Evolutionary conservation across 2,113 vertebrate genomes (phyloP), one percentile per base, ranked within the genome.

Genomic region (Albula goreensis): DNA sequence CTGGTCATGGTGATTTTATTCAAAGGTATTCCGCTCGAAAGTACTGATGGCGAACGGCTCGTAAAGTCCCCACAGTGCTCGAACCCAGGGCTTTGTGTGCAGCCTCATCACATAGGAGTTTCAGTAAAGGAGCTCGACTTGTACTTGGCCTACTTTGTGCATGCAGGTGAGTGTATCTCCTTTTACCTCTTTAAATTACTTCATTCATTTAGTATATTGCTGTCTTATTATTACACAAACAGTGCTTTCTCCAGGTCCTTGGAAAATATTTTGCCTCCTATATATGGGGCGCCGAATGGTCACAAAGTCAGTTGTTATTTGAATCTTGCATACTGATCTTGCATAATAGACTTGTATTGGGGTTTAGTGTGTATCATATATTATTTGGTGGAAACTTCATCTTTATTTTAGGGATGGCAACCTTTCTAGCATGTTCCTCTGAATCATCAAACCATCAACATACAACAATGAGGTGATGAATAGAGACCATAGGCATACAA

Each of bases 1-100:
- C 97, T 99, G 93, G 98, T 99, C 92, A 99, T 99, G 98, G 98
- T 99, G 96, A 99, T 99, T 96, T 96, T 99, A 96, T 99, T 99
- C 96, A 99, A 99, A 96, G 98, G 98, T 95, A 98, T 99, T 96
- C 98, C 98, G 87, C 97, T 99, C 85, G 98, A 99, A 96, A 99
- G 98, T 96, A 99, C 98, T 95, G 98, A 99, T 91, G 98, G 98
- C 74, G 98, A 99, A 95, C 95, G 98, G 90, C 97, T 99, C 94
- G 98, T 99, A 90, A 99, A 99, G 96, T 98, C 97, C 88, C 97
- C 98, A n/a, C 98, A 99, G 95, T 99, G 98, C 94, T 97, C 98
- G 79, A 99, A 99, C 91, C 98, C 96, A 9, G 97, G 96, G 89
- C 96, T 99, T 93, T 99, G 98, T 86, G 98, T 99, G 91, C 98